These are phyloP conservation scores for Protosalanx chinensis DNA, from an alignment of 2,797 vertebrate genomes.

Conservation along the genomic window DNA sequence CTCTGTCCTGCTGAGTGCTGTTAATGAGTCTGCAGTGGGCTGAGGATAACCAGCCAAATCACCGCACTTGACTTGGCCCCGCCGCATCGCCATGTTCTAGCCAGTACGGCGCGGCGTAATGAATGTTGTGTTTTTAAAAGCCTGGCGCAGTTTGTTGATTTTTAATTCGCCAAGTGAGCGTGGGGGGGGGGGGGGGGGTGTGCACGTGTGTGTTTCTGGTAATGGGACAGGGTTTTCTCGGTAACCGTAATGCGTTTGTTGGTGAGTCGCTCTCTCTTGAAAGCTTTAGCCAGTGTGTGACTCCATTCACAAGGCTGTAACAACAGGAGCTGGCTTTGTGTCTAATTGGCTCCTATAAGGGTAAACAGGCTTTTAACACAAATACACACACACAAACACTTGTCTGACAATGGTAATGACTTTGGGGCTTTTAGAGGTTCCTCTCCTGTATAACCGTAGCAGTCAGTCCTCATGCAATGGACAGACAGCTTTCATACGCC, in stretches of 20 bases:
- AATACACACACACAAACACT: slow-evolving; percentile 39
- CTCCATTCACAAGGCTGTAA: slow-evolving; percentile 97
- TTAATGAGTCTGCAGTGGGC: slow-evolving; percentile 98
- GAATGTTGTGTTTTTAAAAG: slow-evolving; percentile 97
- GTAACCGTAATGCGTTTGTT: slow-evolving; percentile 91
- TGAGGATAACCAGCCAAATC: slow-evolving; percentile 84
- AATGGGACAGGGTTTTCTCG: slow-evolving; percentile 93
- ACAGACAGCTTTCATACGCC: too few species aligned
- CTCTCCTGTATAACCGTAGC: not conserved
- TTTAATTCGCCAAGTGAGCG: slow-evolving; percentile 85
- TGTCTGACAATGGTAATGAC: not conserved
- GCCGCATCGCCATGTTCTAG: slow-evolving; percentile 97
- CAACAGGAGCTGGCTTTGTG: slow-evolving; percentile 96
- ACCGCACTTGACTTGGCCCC: slow-evolving; percentile 91
- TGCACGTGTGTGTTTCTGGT: slow-evolving; percentile 47
- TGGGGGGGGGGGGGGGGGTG: not conserved
- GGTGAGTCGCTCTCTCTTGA: slow-evolving; percentile 72
- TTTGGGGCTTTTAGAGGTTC: not conserved
- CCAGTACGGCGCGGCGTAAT: slow-evolving; percentile 96
- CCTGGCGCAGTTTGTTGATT: slow-evolving; percentile 95
- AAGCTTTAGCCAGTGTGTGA: slow-evolving; percentile 79
- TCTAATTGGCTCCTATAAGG: slow-evolving; percentile 87
- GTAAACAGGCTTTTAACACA: slow-evolving; percentile 89
- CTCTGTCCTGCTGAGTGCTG: slow-evolving; percentile 99
- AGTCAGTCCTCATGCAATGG: too few species aligned